A percentile compares a stretch with the other conserved stretches of the same genome.
phyloP scores from a whole-genome alignment of 2,888 invertebrate genomes.

The Leucania comma region DNA sequence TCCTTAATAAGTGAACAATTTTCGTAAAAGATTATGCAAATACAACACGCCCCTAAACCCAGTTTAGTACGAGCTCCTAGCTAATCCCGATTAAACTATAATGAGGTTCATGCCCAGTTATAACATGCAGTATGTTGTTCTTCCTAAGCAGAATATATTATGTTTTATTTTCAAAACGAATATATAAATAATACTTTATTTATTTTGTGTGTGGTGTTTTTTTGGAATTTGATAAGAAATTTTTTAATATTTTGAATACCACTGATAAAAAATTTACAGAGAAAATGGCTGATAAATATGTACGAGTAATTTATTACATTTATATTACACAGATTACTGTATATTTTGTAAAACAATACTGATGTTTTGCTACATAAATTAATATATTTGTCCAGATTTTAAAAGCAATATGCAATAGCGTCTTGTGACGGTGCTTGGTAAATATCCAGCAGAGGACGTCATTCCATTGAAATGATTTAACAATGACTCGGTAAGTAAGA shows the following conservation, averaged over 20 bases:
- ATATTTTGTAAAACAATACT: background rate
- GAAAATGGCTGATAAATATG: no score
- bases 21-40: constrained; percentile 12
- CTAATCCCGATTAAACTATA: constrained; percentile 2
- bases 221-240: no score
- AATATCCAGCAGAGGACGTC: background rate
- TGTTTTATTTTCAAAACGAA: no score
- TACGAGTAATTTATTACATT: no score
- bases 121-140: no score
- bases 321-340: background rate
- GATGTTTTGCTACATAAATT: background rate
- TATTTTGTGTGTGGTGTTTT: no score
- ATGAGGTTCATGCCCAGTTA: background rate
- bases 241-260: no score
- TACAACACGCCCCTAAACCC: constrained; percentile 2
- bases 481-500: background rate
- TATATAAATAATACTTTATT: no score
- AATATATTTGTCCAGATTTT: background rate
- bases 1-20: background rate
- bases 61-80: background rate
- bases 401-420: background rate
- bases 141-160: no score
- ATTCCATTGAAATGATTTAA: background rate
- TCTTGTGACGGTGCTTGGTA: background rate
- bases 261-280: no score